Evolutionary conservation across 2,797 vertebrate species (phyloP).

Genomic region (Linurgus olivaceus): DNA sequence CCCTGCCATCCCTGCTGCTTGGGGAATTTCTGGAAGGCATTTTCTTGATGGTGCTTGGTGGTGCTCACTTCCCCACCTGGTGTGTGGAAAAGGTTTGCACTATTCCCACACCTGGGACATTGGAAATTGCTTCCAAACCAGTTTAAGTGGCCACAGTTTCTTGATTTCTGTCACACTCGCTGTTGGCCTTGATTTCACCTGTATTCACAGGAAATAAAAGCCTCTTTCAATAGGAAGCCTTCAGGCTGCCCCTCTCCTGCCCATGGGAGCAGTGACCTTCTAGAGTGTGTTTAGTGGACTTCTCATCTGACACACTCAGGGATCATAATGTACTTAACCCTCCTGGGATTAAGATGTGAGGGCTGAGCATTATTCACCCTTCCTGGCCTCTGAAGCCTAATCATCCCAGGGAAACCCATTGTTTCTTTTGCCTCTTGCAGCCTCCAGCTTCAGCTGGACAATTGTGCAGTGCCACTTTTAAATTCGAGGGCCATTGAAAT

Average conservation of each 20-base stretch:
- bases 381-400: neutral
- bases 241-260: neutral
- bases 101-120: fast-evolving
- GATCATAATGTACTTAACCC: neutral
- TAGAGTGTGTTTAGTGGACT: neutral
- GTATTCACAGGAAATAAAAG: neutral
- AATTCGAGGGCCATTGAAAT: neutral
- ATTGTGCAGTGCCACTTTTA: neutral
- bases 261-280: neutral
- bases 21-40: fast-evolving
- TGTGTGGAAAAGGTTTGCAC: neutral
- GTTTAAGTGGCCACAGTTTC: neutral
- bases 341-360: neutral
- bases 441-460: neutral
- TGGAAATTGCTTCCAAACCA: neutral
- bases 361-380: neutral
- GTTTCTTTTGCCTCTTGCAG: neutral
- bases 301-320: neutral
- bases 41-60: fast-evolving
- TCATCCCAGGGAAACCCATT: neutral
- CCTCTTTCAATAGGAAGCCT: neutral
- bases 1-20: neutral
- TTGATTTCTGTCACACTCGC: neutral
- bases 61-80: fast-evolving
- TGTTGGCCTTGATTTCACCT: neutral